A percentile compares a stretch with the other conserved stretches of the same genome.
These are phyloP conservation scores for Villa cingulata DNA, from an alignment of 2,888 invertebrate genomes.

Conservation along the genomic window DNA sequence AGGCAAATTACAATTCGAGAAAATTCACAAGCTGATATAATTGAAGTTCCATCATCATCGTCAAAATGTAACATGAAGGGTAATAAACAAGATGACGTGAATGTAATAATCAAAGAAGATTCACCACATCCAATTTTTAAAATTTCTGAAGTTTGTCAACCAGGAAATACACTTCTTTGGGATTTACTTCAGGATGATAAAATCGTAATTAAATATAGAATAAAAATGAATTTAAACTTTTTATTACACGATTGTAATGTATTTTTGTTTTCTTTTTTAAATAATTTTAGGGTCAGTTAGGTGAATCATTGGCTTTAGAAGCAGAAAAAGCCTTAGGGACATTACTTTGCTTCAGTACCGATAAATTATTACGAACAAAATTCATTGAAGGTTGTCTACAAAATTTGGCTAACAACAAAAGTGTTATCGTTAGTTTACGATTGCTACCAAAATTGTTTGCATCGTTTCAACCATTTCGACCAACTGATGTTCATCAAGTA, in stretches of 20 bases:
- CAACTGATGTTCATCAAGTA: slow-evolving; percentile 71
- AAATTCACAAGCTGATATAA: slow-evolving; percentile 2
- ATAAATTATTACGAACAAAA: slow-evolving; percentile 78
- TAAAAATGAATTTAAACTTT: neutral
- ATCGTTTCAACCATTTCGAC: slow-evolving; percentile 80
- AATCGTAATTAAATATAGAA: slow-evolving; percentile 42
- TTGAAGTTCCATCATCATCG: slow-evolving; percentile 22
- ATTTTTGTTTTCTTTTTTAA: slow-evolving; percentile 12
- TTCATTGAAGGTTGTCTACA: slow-evolving; percentile 90
- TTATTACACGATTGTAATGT: neutral
- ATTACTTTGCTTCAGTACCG: slow-evolving; percentile 78
- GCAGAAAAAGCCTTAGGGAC: slow-evolving; percentile 87
- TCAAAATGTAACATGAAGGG: slow-evolving; percentile 11
- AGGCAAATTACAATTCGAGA: slow-evolving; percentile 8
- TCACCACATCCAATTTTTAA: slow-evolving; percentile 27
- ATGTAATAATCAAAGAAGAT: slow-evolving; percentile 7
- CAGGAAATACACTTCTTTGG: slow-evolving; percentile 87
- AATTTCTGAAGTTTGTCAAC: slow-evolving; percentile 62
- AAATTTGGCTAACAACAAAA: slow-evolving; percentile 76
- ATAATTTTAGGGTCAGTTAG: slow-evolving; percentile 66
- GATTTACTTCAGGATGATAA: slow-evolving; percentile 84
- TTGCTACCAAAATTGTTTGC: slow-evolving; percentile 79
- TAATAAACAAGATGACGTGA: neutral
- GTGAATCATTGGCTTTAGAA: slow-evolving; percentile 83
- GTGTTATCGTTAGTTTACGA: slow-evolving; percentile 78